phyloP scores from a whole-genome alignment of 2,113 vertebrate species.

The Mirza zaza region DNA sequence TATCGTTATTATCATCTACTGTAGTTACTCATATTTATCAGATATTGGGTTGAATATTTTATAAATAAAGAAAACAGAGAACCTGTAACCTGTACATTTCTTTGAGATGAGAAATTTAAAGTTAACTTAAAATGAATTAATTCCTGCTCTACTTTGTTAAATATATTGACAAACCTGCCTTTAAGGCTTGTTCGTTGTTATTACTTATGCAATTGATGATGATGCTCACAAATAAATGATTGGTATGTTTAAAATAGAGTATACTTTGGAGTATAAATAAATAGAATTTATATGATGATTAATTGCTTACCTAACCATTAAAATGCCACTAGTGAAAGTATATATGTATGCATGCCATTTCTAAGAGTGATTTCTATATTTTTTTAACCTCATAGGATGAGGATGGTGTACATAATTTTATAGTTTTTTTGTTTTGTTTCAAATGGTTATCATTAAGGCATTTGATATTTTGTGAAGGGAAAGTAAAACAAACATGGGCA shows the following conservation, averaged over 20 bases:
- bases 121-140: conserved; percentile 39
- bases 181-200: neutral
- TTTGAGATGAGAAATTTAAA: conserved; percentile 54
- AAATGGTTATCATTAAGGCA: neutral
- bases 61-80: neutral
- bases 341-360: neutral
- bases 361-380: conserved; percentile 9
- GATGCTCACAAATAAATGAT: conserved; percentile 25
- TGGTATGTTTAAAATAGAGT: conserved; percentile 25
- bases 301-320: conserved; percentile 23
- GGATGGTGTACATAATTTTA: neutral
- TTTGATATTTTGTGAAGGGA: conserved; percentile 37
- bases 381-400: neutral
- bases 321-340: neutral
- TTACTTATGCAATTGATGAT: neutral
- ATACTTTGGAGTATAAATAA: conserved; percentile 20
- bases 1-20: neutral
- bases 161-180: neutral
- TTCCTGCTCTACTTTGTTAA: neutral
- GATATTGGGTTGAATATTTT: neutral
- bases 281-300: neutral
- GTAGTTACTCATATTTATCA: neutral
- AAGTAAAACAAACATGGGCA: neutral
- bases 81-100: neutral
- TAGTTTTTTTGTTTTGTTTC: conserved; percentile 1